phyloP scores from a whole-genome alignment of 2,113 vertebrate species.

The Meleagris gallopavo region DNA sequence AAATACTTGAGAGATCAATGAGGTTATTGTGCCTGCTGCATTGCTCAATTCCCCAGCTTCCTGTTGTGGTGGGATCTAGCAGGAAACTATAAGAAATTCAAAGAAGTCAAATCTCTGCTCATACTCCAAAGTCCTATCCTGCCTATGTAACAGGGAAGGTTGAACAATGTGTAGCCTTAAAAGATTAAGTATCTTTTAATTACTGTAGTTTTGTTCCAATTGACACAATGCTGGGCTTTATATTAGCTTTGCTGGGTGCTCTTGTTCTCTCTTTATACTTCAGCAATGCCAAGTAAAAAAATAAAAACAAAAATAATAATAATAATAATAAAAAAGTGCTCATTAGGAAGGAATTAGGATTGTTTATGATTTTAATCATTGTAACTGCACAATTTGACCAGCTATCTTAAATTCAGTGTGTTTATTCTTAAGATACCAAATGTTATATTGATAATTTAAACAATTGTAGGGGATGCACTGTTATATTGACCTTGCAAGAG shows the following conservation, averaged over 20 bases:
- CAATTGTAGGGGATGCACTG: background rate
- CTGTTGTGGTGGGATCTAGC: background rate
- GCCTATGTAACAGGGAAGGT: background rate
- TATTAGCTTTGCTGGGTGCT: background rate
- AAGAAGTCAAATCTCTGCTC: background rate
- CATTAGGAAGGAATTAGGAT: background rate
- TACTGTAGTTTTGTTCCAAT: background rate
- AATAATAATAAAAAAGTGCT: too few species aligned
- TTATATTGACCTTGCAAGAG: slow-evolving; percentile 5
- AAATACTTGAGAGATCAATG: slow-evolving; percentile 31
- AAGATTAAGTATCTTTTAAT: background rate
- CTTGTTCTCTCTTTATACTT: background rate
- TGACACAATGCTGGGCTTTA: background rate
- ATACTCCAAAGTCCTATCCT: background rate
- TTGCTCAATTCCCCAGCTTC: background rate
- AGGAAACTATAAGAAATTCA: slow-evolving; percentile 2
- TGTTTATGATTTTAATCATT: background rate
- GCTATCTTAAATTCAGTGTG: background rate
- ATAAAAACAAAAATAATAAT: too few species aligned
- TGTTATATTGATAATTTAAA: background rate
- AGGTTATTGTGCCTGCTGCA: background rate
- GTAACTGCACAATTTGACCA: background rate
- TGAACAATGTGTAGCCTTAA: background rate
- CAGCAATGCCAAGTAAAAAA: background rate
- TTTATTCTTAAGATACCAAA: background rate